A percentile compares a stretch with the other conserved stretches of the same genome.
Conservation (phyloP, 2,888 invertebrate species). For the Allacma fusca region DNA sequence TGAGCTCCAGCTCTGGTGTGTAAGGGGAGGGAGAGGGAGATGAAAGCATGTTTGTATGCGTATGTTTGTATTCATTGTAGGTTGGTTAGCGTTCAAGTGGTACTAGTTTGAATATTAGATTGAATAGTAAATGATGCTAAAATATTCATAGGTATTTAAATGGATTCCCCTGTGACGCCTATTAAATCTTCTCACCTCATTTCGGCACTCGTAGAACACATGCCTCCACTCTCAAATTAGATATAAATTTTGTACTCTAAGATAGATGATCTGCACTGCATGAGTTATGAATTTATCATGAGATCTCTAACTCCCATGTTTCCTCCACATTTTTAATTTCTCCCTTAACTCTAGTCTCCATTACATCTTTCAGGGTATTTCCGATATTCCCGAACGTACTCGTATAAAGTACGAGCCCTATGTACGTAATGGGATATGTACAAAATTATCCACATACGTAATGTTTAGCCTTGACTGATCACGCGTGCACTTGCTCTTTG, state of each 20-base stretch:
- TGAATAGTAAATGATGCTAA: constrained; percentile 53
- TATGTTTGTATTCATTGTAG: constrained; percentile 23
- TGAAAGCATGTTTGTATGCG: constrained; percentile 18
- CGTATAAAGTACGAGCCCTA: not conserved
- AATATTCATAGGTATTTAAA: constrained; percentile 57
- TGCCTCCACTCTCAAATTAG: constrained; percentile 46
- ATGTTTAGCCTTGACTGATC: too few relatives aligned
- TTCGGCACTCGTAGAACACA: constrained; percentile 23
- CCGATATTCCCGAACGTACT: not conserved
- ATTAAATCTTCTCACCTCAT: constrained; percentile 54
- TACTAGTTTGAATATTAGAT: constrained; percentile 41
- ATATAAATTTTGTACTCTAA: constrained; percentile 50
- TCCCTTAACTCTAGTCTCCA: constrained; percentile 4
- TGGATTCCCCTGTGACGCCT: constrained; percentile 49
- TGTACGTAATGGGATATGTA: too few relatives aligned
- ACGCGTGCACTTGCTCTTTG: too few relatives aligned
- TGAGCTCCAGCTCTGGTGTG: too few relatives aligned
- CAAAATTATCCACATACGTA: too few relatives aligned
- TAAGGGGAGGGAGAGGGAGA: not conserved
- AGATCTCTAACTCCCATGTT: constrained; percentile 41
- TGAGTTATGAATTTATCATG: constrained; percentile 52
- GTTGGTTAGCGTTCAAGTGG: constrained; percentile 24
- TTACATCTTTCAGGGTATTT: not conserved
- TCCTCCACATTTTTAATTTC: constrained; percentile 45
- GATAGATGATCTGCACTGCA: constrained; percentile 53